These are phyloP conservation scores for Karalla daura DNA, from an alignment of 2,797 vertebrate genomes.

Conservation along the genomic window DNA sequence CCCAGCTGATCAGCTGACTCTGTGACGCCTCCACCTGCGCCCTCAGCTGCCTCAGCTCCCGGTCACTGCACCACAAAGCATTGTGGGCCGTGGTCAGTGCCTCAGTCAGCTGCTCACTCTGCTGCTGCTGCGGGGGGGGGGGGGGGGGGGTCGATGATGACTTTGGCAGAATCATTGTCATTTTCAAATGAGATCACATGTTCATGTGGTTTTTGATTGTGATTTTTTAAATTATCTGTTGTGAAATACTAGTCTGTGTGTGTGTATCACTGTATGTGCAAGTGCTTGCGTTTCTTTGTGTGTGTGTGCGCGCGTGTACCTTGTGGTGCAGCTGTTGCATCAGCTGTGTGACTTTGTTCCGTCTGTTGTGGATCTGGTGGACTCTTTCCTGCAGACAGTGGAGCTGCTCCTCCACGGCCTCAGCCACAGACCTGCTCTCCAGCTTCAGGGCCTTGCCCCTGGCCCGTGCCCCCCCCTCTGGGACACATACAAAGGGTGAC, in stretches of 20 bases:
- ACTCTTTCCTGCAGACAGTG: constrained; percentile 52
- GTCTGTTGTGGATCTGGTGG: constrained; percentile 59
- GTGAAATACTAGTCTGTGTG: too few species aligned
- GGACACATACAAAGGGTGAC: constrained; percentile 33
- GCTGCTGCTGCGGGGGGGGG: constrained; percentile 61
- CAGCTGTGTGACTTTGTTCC: constrained; percentile 66
- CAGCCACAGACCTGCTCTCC: constrained; percentile 42
- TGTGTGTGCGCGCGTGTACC: too few species aligned
- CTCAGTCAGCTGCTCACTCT: constrained; percentile 54
- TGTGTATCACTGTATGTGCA: too few species aligned
- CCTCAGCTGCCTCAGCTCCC: constrained; percentile 62
- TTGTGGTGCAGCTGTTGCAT: constrained; percentile 59
- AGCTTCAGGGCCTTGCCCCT: constrained; percentile 81
- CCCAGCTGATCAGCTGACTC: constrained; percentile 50
- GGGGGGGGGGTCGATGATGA: not conserved
- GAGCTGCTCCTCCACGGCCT: constrained; percentile 71
- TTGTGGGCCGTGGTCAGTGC: constrained; percentile 68
- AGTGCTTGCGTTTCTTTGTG: too few species aligned
- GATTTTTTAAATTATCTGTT: too few species aligned
- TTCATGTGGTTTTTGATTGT: too few species aligned
- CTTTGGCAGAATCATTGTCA: too few species aligned
- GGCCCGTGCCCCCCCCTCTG: constrained; percentile 65
- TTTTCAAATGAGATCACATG: too few species aligned
- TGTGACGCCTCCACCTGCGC: constrained; percentile 43
- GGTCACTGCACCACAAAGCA: constrained; percentile 67